Base-by-base conservation (phyloP, 2,797 vertebrate species). In the Sebastes nivosus region DNA sequence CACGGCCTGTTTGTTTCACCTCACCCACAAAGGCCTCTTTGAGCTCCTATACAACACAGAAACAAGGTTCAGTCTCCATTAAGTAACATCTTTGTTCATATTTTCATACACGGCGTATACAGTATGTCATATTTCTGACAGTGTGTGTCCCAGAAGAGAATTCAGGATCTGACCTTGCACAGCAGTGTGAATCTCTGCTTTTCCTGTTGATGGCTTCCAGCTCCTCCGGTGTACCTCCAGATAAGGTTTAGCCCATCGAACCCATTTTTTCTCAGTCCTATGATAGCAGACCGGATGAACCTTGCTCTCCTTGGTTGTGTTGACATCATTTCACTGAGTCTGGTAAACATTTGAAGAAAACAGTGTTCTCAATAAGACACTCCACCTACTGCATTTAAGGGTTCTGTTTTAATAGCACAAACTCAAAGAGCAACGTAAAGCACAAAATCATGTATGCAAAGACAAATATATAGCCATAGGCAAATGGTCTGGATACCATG, bases 221-320 rank as follows among this genome's bases (percentile, higher is more conserved):
- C 64, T 7, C 83, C 29, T 54, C 92, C 94, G 3, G 95, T 95
- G 79, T 93, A 95, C 14, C 5, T 16, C 38, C 38, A 42, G 88
- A 96, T 95, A 50, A 97, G 89, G 68, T 96, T 95, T 16, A 97
- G 84, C 1, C 96, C 97, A 79, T 97, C 95, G 70, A 97, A 66
- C 22, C 14, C 14, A 27, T 18, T 18, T 1, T 1, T 14, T 46
- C 63, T 66, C 36, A 42, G 63, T 42, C 25, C 14, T 25, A 2
- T 9, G 34, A 65, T 66, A 5, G 14, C 63, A 42, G 63, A 42
- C 8, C 16, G 1, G 36, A 42, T 66, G 63, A 66, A 66, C 22
- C 0, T 4, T 25, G 8, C 2, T 66, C 63, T 66, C 1, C 4
- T 42, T 18, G 1, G 22, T 66, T 18, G 4, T 10, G 0, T 10